phyloP scores from a whole-genome alignment of 2,113 vertebrate species.

The Haemorhous mexicanus region DNA sequence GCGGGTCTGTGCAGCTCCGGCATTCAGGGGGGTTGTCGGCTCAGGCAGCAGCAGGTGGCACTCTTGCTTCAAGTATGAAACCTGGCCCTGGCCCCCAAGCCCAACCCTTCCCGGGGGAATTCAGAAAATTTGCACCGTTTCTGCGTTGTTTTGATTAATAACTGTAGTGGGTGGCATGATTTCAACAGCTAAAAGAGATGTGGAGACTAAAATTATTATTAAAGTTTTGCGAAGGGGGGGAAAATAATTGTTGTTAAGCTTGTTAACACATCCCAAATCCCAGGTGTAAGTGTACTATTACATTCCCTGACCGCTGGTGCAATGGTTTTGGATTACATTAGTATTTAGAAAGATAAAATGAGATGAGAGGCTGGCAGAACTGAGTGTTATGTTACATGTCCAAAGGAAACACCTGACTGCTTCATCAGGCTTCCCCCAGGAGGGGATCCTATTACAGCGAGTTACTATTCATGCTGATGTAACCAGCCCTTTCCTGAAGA shows the following conservation, averaged over 20 bases:
- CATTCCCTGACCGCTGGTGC: background rate
- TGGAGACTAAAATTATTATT: background rate
- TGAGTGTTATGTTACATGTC: background rate
- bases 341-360: background rate
- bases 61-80: background rate
- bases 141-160: background rate
- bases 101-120: background rate
- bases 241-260: background rate
- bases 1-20: slow-evolving; percentile 71
- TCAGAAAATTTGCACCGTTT: background rate
- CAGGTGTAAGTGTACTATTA: background rate
- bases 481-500: background rate
- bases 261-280: background rate
- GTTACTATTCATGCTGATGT: background rate
- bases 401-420: slow-evolving; percentile 1
- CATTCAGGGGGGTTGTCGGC: background rate
- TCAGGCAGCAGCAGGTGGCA: slow-evolving; percentile 24
- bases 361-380: background rate
- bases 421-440: background rate
- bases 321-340: background rate
- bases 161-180: background rate
- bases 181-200: background rate
- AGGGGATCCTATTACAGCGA: background rate
- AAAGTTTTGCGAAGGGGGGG: background rate
- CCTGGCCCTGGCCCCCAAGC: background rate